Evolutionary conservation across 2,797 vertebrate species (phyloP).

Genomic region (Ptychadena robeensis): DNA sequence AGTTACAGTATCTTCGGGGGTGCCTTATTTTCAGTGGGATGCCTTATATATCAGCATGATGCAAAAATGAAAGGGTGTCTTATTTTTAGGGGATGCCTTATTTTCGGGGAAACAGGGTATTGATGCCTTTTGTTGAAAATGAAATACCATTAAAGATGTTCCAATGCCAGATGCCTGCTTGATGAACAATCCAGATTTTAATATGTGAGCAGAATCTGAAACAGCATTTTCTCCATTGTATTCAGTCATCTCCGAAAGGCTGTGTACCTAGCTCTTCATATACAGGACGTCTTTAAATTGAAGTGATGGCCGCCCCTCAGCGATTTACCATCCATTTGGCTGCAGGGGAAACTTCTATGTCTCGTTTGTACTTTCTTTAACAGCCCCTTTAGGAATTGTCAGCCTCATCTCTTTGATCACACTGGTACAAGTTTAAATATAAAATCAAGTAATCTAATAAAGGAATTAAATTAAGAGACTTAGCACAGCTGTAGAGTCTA

Average conservation of each 20-base stretch:
- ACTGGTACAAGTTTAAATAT: constrained; percentile 32
- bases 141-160: no score
- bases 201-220: neutral
- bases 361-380: constrained; percentile 2
- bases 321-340: neutral
- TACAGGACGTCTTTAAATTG: neutral
- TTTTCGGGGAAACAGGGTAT: no score
- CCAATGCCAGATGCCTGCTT: neutral
- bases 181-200: neutral
- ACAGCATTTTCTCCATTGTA: neutral
- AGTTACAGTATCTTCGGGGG: no score
- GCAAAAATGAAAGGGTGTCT: no score
- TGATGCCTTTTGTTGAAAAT: no score
- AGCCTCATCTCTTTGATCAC: neutral
- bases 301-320: neutral
- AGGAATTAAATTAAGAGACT: constrained; percentile 44
- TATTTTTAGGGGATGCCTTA: no score
- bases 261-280: neutral
- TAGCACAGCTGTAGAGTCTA: constrained; percentile 46
- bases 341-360: neutral
- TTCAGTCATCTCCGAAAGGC: neutral
- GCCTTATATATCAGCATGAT: no score
- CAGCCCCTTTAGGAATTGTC: constrained; percentile 10
- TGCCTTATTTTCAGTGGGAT: no score
- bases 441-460: constrained; percentile 54